Evolutionary conservation across 2,113 vertebrate species (phyloP).

Genomic region (Psittacula cyanocephala): DNA sequence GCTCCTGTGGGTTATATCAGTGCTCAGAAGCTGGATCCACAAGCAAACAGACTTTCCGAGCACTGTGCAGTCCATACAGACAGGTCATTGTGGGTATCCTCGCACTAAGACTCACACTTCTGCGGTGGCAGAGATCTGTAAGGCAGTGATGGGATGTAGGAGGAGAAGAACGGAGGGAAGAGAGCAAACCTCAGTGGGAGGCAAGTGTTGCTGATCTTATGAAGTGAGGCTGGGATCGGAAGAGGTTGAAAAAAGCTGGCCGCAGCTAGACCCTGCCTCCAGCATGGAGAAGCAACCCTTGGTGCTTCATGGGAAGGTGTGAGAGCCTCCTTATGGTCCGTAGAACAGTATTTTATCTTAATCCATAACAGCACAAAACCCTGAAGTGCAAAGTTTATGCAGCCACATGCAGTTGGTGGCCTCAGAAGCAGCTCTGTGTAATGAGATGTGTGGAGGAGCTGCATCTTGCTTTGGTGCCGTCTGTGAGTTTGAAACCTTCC

Average conservation of each 20-base stretch:
- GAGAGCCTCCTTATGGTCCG: not conserved
- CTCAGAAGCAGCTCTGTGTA: not conserved
- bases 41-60: not conserved
- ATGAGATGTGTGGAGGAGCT: not conserved
- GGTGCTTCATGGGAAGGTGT: not conserved
- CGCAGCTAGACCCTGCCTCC: not conserved
- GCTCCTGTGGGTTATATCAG: not conserved
- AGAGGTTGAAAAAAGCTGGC: not conserved
- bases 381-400: not conserved
- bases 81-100: not conserved
- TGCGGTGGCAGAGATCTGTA: not conserved
- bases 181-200: not conserved
- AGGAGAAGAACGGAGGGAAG: not conserved
- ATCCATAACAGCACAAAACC: not conserved
- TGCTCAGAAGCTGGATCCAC: not conserved
- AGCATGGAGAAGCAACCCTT: fast-evolving
- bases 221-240: not conserved
- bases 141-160: not conserved
- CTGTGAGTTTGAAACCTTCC: not conserved
- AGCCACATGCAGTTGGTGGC: not conserved
- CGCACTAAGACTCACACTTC: fast-evolving
- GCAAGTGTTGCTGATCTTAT: not conserved
- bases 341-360: not conserved
- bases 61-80: not conserved
- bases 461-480: not conserved